Conservation (phyloP, 2,797 vertebrate genomes). For the Paedocypris micromegethes region DNA sequence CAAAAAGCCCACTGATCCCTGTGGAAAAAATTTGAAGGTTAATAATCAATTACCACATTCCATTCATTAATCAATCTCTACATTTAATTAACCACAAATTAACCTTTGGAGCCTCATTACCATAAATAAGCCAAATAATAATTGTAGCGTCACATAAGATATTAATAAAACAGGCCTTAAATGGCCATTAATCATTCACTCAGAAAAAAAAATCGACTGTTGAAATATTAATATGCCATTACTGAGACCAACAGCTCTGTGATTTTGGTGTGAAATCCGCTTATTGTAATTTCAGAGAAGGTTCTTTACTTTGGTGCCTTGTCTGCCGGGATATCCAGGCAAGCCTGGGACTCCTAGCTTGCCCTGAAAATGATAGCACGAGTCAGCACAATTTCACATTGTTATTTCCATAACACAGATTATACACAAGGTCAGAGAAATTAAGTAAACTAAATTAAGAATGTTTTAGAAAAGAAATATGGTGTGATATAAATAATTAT, state of each 20-base stretch:
- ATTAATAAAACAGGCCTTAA: constrained; percentile 66
- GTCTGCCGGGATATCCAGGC: constrained; percentile 87
- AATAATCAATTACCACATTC: constrained; percentile 57
- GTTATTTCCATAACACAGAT: too few relatives aligned
- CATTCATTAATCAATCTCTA: constrained; percentile 60
- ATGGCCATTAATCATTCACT: constrained; percentile 63
- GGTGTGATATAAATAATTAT: too few relatives aligned
- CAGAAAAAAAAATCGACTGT: constrained; percentile 45
- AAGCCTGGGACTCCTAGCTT: constrained; percentile 87
- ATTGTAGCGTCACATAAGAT: constrained; percentile 66
- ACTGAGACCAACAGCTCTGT: constrained; percentile 26
- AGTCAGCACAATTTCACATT: not conserved
- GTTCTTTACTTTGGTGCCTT: constrained; percentile 82
- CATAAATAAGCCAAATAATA: constrained; percentile 67
- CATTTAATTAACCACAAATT: constrained; percentile 70
- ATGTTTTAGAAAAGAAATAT: too few relatives aligned
- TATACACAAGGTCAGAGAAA: not conserved
- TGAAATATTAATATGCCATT: constrained; percentile 57
- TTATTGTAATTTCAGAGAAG: constrained; percentile 40
- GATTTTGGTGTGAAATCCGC: not conserved
- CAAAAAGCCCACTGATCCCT: constrained; percentile 83
- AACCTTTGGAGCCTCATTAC: constrained; percentile 64
- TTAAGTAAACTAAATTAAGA: constrained; percentile 13
- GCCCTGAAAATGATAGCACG: constrained; percentile 65
- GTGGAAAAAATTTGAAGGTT: constrained; percentile 58